phyloP scores from a whole-genome alignment of 2,113 vertebrate species.

The Alosa alosa region DNA sequence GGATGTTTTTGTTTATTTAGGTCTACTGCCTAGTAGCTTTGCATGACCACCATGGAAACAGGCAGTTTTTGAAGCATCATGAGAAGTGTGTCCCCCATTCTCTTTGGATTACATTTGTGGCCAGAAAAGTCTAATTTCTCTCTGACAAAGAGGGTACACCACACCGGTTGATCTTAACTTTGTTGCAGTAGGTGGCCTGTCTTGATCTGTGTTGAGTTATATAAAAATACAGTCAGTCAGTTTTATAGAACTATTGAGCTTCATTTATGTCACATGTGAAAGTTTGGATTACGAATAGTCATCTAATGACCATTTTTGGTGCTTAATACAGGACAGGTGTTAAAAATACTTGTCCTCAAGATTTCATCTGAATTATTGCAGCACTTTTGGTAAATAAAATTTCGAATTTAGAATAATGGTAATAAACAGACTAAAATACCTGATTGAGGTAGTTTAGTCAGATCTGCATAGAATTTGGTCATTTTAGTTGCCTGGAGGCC shows the following conservation, averaged over 20 bases:
- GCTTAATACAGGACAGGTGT: neutral
- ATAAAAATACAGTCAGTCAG: neutral
- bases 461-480: neutral
- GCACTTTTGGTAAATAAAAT: constrained; percentile 8
- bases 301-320: constrained; percentile 1
- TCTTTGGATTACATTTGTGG: neutral
- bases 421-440: neutral
- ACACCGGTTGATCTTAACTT: constrained; percentile 3
- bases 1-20: neutral
- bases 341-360: neutral
- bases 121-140: neutral
- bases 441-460: neutral
- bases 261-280: neutral
- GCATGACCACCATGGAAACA: neutral
- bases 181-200: neutral
- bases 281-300: neutral
- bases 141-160: neutral
- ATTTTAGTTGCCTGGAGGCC: neutral
- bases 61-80: neutral
- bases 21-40: neutral
- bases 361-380: neutral
- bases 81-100: neutral
- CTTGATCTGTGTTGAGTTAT: neutral
- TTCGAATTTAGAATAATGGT: neutral
- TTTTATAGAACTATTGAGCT: neutral